Percentiles rank a stretch among this genome's conserved stretches.
These are phyloP conservation scores for Eristalis pertinax DNA, from an alignment of 2,888 invertebrate genomes.

Conservation along the genomic window DNA sequence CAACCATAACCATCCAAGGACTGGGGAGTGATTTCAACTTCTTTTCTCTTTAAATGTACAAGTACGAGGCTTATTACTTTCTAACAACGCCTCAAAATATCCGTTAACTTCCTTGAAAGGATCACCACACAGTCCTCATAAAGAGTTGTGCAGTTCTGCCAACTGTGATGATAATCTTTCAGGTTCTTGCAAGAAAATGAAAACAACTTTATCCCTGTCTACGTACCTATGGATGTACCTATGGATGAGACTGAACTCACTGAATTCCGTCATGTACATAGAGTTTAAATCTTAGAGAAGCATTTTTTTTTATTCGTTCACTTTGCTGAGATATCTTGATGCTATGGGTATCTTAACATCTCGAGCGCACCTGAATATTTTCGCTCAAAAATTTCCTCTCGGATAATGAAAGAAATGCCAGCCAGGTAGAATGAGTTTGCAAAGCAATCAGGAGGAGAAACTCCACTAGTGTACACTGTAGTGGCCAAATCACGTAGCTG, in stretches of 20 bases:
- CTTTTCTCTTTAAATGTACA: background rate
- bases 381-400: conserved; percentile 6
- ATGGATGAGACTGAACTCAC: background rate
- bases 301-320: background rate
- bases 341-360: background rate
- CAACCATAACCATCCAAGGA: background rate
- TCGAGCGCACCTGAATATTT: conserved; percentile 15
- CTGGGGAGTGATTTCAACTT: background rate
- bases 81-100: background rate
- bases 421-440: conserved; percentile 54
- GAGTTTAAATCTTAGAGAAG: background rate
- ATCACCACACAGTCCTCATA: background rate
- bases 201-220: background rate
- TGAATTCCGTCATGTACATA: background rate
- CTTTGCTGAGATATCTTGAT: no score
- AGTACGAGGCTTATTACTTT: background rate
- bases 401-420: conserved; percentile 20
- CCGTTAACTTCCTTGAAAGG: background rate
- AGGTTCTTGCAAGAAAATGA: background rate
- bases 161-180: background rate
- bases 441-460: conserved; percentile 61
- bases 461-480: conserved; percentile 19
- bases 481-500: conserved; percentile 71
- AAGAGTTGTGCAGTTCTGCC: background rate
- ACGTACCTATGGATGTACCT: background rate